These are phyloP conservation scores for Drosophila testacea DNA, from an alignment of 2,888 invertebrate species.

Conservation along the genomic window DNA sequence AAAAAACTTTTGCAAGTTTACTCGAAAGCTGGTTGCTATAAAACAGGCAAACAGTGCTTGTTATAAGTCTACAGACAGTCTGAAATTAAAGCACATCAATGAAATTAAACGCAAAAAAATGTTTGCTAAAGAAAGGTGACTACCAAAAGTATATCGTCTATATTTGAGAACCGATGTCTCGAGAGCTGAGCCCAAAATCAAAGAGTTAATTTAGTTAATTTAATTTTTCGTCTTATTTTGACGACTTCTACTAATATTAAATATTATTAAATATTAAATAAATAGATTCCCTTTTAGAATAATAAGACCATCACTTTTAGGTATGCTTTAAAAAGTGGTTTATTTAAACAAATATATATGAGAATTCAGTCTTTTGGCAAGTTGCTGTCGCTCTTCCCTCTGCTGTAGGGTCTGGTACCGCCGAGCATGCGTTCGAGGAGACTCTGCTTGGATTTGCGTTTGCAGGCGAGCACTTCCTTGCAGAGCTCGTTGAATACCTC, in stretches of 20 bases:
- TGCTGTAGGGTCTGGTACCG: slow-evolving; percentile 90
- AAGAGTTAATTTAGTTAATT: too few relatives aligned
- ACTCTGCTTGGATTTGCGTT: slow-evolving; percentile 94
- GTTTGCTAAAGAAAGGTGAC: not conserved
- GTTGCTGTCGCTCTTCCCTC: slow-evolving; percentile 95
- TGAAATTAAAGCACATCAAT: not conserved
- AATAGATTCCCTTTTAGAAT: too few relatives aligned
- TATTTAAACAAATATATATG: slow-evolving; percentile 51
- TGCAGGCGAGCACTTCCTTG: slow-evolving; percentile 91
- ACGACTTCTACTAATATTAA: too few relatives aligned
- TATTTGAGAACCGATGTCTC: too few relatives aligned
- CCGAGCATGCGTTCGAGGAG: slow-evolving; percentile 93
- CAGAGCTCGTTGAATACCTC: slow-evolving; percentile 94
- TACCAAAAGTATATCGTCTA: not conserved
- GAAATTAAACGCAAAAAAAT: too few relatives aligned
- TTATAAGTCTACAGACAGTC: not conserved
- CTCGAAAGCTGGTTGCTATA: slow-evolving; percentile 15
- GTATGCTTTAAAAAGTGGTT: slow-evolving; percentile 36
- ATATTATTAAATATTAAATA: too few relatives aligned
- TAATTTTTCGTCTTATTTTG: too few relatives aligned
- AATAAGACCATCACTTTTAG: not conserved
- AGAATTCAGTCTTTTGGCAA: slow-evolving; percentile 91
- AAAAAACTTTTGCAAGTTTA: slow-evolving; percentile 1
- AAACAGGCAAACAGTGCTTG: not conserved
- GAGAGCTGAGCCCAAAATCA: too few relatives aligned